Evolutionary conservation across 1,140 invertebrate genomes (phyloP), one percentile per base, ranked within the genome.

Genomic region (Adoxophyes honmai): DNA sequence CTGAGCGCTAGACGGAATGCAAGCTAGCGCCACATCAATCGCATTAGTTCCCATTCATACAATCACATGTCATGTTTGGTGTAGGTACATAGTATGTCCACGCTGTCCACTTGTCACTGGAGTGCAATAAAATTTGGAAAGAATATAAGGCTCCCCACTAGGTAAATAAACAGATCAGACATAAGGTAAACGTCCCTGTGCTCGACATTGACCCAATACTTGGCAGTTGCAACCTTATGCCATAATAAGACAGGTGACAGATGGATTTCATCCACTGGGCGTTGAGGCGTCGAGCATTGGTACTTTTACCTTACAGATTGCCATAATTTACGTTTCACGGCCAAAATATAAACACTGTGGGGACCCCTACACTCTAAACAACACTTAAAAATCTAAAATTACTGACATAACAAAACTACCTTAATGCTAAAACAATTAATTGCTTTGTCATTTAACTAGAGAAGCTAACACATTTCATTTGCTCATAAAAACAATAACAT

Each of bases 371-470:
- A 34, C 28, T 21, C n/a, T 52, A 34, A 11, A 52, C 28, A 52
- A 52, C 34, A 52, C 51, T 34, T 52, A 44, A 18, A n/a, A 18
- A 4, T 39, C 13, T 14, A 16, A 42, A 42, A 8, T n/a, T 42
- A 42, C 14, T 14, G 8, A 1, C 14, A 42, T 42, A 42, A 42
- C 38, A 39, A 57, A 37, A 57, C 10, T 52, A 57, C 10, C 28
- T 34, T 57, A 34, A 37, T n/a, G n/a, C 35, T 51, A 57, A 36
- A 55, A 55, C 34, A 28, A 15, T 42, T 2, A 42, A 42, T 42
- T 14, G 38, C 15, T 18, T 18, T 42, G 38, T 42, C 38, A 13
- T 13, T 44, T 33, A 9, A 21, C 8, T 58, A 52, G 6, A 58
- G 33, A 58, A n/a, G 34, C 57, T 44, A 44, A 9, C 9, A 21